These are phyloP conservation scores for Physeter macrocephalus DNA, from an alignment of 2,113 vertebrate species.

Conservation along the genomic window DNA sequence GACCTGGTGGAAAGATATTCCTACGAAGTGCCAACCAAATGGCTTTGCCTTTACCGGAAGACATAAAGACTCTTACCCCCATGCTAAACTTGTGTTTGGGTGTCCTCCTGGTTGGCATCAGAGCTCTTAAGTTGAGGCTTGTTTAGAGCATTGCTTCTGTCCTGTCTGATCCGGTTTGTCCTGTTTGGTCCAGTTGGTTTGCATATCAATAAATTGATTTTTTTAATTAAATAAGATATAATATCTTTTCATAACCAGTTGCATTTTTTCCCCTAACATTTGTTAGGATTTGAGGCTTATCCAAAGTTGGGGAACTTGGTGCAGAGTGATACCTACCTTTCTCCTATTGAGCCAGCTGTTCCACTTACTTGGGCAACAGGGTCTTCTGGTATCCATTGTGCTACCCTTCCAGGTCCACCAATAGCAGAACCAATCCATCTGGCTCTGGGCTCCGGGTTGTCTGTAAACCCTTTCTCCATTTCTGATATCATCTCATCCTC, in stretches of 20 bases:
- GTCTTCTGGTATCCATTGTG: neutral
- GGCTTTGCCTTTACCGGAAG: constrained; percentile 89
- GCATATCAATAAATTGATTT: neutral
- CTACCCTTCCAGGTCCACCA: neutral
- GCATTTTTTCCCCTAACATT: neutral
- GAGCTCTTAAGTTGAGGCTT: neutral
- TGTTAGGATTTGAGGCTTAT: neutral
- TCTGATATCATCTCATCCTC: neutral
- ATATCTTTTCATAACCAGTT: neutral
- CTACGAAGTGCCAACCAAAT: constrained; percentile 88
- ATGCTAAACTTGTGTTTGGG: neutral
- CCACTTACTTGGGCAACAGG: neutral
- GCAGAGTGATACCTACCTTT: neutral
- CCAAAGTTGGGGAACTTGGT: neutral
- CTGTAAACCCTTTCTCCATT: neutral
- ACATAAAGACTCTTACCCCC: neutral
- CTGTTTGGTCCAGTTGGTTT: neutral
- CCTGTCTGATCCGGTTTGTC: neutral
- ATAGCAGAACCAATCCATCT: neutral
- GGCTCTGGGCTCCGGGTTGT: neutral
- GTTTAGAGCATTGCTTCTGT: neutral
- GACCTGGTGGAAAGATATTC: constrained; percentile 82
- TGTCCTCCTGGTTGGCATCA: neutral
- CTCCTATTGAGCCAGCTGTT: neutral
- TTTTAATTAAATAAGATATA: constrained; percentile 23